A percentile compares a stretch with the other conserved stretches of the same genome.
These are phyloP conservation scores for Tetranychus cinnabarinus DNA, from an alignment of 1,140 invertebrate species.

Conservation along the genomic window DNA sequence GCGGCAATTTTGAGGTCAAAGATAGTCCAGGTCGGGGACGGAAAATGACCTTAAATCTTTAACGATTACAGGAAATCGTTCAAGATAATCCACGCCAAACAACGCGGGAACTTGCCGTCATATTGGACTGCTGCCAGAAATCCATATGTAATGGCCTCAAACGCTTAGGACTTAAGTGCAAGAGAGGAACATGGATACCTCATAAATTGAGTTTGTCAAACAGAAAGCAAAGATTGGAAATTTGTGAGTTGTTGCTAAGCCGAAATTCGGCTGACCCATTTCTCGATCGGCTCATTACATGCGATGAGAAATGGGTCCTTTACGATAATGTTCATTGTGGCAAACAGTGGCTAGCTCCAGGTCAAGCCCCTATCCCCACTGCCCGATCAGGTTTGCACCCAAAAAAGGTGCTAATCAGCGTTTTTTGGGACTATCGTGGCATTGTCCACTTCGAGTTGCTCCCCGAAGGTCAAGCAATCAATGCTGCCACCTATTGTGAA, in stretches of 20 bases:
- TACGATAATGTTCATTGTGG: conserved; percentile 4
- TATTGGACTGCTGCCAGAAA: too few relatives aligned
- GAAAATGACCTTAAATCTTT: too few relatives aligned
- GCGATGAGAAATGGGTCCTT: conserved; percentile 5
- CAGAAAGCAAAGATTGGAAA: not conserved
- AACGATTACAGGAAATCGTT: too few relatives aligned
- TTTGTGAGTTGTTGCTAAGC: conserved; percentile 3
- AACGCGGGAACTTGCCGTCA: too few relatives aligned
- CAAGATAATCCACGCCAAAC: too few relatives aligned
- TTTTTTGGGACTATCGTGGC: conserved; percentile 7
- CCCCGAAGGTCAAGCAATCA: not conserved
- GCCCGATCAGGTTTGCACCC: not conserved
- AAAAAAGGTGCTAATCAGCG: conserved; percentile 4
- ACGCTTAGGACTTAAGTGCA: too few relatives aligned
- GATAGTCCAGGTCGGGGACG: too few relatives aligned
- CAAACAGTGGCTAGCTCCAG: not conserved
- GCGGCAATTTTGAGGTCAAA: too few relatives aligned
- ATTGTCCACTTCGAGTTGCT: conserved; percentile 3
- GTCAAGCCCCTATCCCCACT: not conserved
- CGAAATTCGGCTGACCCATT: not conserved
- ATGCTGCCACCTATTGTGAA: not conserved
- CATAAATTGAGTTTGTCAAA: not conserved
- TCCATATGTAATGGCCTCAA: too few relatives aligned
- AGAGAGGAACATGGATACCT: too few relatives aligned
- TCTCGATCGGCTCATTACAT: conserved; percentile 3